phyloP scores from a whole-genome alignment of 2,797 vertebrate genomes.

The Podarcis siculus region DNA sequence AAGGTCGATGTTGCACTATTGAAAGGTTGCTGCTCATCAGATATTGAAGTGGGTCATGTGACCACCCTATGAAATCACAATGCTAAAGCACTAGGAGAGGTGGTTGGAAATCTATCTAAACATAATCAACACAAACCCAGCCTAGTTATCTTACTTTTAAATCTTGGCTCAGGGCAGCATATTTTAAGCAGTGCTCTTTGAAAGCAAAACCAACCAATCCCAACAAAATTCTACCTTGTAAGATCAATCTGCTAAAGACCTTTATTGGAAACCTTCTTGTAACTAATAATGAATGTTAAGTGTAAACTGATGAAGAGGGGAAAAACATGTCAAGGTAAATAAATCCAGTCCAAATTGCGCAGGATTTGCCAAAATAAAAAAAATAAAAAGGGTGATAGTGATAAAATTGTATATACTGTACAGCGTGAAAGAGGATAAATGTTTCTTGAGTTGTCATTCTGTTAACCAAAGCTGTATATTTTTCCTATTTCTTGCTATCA shows the following conservation, averaged over 20 bases:
- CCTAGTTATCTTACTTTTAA: background rate
- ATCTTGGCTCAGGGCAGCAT: slow-evolving; percentile 45
- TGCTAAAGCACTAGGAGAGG: background rate
- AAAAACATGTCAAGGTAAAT: slow-evolving; percentile 47
- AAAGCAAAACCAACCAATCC: slow-evolving; percentile 8
- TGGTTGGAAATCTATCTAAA: background rate
- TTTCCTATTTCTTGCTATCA: slow-evolving; percentile 70
- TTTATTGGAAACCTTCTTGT: slow-evolving; percentile 39
- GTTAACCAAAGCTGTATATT: slow-evolving; percentile 82
- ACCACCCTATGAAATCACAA: background rate
- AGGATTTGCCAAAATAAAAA: slow-evolving; percentile 73
- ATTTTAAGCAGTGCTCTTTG: slow-evolving; percentile 56
- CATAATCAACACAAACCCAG: background rate
- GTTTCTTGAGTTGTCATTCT: slow-evolving; percentile 73
- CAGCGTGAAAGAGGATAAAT: slow-evolving; percentile 66
- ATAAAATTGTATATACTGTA: slow-evolving; percentile 76
- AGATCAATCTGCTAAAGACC: slow-evolving; percentile 37
- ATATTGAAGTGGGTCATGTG: slow-evolving; percentile 16
- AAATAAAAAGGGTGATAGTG: slow-evolving; percentile 65
- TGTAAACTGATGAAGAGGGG: slow-evolving; percentile 55
- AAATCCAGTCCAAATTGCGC: slow-evolving; percentile 68
- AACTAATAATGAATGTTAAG: slow-evolving; percentile 31
- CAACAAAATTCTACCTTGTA: background rate
- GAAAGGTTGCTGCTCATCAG: background rate
- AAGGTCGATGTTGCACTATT: background rate